These are phyloP conservation scores for Eospalax fontanierii DNA, from an alignment of 2,797 vertebrate genomes.

Conservation along the genomic window DNA sequence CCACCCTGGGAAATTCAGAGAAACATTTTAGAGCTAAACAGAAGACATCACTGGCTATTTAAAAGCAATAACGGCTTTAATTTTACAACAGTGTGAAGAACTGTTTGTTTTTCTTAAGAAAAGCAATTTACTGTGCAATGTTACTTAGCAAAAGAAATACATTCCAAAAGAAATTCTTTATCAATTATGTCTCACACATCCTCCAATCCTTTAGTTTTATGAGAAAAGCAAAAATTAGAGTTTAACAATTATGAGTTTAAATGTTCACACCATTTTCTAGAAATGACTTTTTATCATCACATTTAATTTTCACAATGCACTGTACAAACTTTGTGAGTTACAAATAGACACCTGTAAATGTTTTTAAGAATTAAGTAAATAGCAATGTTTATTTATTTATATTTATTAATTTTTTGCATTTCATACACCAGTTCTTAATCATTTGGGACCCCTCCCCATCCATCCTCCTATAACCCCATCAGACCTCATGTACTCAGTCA, in stretches of 20 bases:
- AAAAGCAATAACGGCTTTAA: background rate
- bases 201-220: background rate
- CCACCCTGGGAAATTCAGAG: background rate
- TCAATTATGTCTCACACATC: background rate
- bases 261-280: background rate
- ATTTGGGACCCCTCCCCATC: too few relatives aligned
- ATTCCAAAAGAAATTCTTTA: background rate
- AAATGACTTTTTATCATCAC: too few relatives aligned
- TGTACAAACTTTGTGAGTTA: background rate
- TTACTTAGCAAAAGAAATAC: background rate
- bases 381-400: too few relatives aligned
- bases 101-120: background rate
- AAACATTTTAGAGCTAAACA: background rate
- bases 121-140: background rate
- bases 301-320: too few relatives aligned
- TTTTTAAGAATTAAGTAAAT: background rate
- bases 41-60: background rate
- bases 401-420: too few relatives aligned
- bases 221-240: background rate
- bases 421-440: too few relatives aligned
- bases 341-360: background rate
- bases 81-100: background rate
- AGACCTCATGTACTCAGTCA: too few relatives aligned
- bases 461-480: too few relatives aligned
- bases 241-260: background rate